Evolutionary conservation across 2,113 vertebrate genomes (phyloP).

Genomic region (Butorides virescens): DNA sequence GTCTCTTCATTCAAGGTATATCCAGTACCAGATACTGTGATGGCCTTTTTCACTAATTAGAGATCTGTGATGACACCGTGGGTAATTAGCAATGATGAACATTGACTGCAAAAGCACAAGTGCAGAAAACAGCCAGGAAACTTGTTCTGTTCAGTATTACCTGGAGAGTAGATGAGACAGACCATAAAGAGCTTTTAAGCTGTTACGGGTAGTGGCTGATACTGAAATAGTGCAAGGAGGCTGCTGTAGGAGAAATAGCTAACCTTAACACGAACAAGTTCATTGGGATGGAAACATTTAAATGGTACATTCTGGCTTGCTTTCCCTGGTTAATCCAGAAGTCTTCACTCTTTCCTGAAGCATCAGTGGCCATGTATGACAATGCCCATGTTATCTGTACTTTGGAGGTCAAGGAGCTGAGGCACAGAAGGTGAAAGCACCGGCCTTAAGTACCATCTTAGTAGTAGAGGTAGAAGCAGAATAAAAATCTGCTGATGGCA

Average conservation of each 20-base stretch:
- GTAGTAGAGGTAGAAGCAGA: background rate
- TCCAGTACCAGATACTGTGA: background rate
- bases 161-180: background rate
- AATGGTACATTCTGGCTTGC: background rate
- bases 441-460: background rate
- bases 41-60: background rate
- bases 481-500: background rate
- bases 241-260: background rate
- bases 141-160: background rate
- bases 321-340: background rate
- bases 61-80: background rate
- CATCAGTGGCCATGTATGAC: background rate
- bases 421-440: background rate
- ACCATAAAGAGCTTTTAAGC: background rate
- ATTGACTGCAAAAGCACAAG: background rate
- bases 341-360: background rate
- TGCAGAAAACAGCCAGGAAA: background rate
- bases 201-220: background rate
- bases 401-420: background rate
- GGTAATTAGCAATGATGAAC: background rate
- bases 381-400: background rate
- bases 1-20: background rate
- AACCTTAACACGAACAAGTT: background rate
- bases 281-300: background rate
- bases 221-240: background rate